Conservation (phyloP, 2,797 vertebrate genomes). For the Alauda arvensis region DNA sequence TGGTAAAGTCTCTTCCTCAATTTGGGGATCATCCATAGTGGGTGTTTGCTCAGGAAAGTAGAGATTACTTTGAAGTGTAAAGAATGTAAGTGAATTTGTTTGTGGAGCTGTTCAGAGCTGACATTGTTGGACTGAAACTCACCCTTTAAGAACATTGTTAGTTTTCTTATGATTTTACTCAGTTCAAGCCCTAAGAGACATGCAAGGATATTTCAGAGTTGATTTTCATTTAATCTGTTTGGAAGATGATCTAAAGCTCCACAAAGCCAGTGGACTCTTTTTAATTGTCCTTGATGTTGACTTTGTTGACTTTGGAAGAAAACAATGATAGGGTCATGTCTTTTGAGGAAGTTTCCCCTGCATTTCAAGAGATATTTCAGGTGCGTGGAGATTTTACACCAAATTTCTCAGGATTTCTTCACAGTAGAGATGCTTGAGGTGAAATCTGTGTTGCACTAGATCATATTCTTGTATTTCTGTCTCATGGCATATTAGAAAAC, state of each 20-base stretch:
- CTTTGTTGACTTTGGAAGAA: not conserved
- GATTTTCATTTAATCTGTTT: slow-evolving; percentile 3
- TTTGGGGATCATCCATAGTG: not conserved
- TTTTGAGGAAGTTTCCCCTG: not conserved
- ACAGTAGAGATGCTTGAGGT: not conserved
- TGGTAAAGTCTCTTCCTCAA: not conserved
- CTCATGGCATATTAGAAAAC: not conserved
- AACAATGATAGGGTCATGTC: accelerated
- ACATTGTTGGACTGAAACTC: not conserved
- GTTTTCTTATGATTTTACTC: not conserved
- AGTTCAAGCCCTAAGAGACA: not conserved
- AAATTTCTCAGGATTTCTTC: not conserved
- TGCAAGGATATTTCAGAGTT: not conserved
- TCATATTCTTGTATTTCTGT: not conserved
- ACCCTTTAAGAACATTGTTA: not conserved
- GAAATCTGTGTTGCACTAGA: not conserved
- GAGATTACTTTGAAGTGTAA: not conserved
- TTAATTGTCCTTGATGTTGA: not conserved
- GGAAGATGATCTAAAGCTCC: not conserved
- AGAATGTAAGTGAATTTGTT: not conserved
- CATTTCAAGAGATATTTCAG: not conserved
- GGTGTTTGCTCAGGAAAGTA: not conserved
- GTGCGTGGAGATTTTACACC: not conserved
- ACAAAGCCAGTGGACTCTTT: not conserved
- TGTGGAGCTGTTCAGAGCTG: not conserved